A percentile compares a stretch with the other conserved stretches of the same genome.
Conservation (phyloP, 2,113 vertebrate species). For the Numenius arquata region DNA sequence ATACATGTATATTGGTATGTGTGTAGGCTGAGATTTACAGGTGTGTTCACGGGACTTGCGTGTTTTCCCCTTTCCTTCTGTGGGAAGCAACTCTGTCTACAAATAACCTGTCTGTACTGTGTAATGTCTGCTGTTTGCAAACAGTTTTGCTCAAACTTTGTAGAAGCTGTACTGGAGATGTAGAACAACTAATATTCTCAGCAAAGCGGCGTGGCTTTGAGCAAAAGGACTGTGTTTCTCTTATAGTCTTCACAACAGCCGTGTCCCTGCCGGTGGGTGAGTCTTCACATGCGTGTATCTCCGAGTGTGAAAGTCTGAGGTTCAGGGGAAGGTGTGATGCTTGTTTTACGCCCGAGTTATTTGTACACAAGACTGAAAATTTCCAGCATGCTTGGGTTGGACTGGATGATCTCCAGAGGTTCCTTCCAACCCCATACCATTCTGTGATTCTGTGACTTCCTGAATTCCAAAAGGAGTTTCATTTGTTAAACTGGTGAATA, state of each 20-base stretch:
- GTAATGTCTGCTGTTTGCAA: background rate
- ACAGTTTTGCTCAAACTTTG: background rate
- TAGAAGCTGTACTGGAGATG: fast-evolving
- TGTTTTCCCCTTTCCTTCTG: background rate
- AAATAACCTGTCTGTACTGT: fast-evolving
- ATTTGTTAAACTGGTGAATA: background rate
- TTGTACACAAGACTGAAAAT: background rate
- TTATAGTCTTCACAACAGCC: fast-evolving
- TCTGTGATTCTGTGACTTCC: background rate
- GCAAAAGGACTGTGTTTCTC: fast-evolving
- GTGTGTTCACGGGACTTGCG: fast-evolving
- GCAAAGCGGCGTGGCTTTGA: background rate
- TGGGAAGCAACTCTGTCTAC: background rate
- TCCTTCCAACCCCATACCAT: too few relatives aligned
- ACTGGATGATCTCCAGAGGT: too few relatives aligned
- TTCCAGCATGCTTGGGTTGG: background rate
- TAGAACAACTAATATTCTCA: fast-evolving
- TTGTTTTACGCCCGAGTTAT: background rate
- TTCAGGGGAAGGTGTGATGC: background rate
- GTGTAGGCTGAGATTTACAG: background rate
- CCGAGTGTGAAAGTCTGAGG: fast-evolving
- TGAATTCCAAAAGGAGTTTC: background rate
- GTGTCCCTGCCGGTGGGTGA: background rate
- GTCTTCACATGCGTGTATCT: fast-evolving
- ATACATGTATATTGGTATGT: fast-evolving